Percentiles rank a stretch among this genome's conserved stretches.
Conservation (phyloP, 1,140 invertebrate genomes). For the Phocides pigmalion region DNA sequence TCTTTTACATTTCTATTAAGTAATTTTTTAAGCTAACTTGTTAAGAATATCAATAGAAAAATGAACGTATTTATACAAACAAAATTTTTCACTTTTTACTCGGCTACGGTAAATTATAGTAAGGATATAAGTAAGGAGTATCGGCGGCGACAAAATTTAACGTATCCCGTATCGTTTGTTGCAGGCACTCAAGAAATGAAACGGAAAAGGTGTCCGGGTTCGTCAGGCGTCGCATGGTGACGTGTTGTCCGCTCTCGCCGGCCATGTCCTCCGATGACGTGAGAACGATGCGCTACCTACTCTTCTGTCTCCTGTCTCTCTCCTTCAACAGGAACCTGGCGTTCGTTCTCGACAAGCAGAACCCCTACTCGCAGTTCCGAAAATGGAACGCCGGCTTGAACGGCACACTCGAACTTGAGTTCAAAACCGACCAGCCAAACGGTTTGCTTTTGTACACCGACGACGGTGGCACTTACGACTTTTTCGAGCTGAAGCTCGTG, state of each 20-base stretch:
- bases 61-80: too few species aligned
- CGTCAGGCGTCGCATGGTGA: slow-evolving; percentile 63
- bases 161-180: too few species aligned
- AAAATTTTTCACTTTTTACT: too few species aligned
- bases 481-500: slow-evolving; percentile 97
- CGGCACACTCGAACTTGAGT: slow-evolving; percentile 95
- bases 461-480: slow-evolving; percentile 96
- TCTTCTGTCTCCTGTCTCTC: slow-evolving; percentile 71
- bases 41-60: too few species aligned
- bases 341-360: slow-evolving; percentile 92
- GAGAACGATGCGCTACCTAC: slow-evolving; percentile 69
- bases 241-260: slow-evolving; percentile 41
- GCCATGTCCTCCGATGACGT: slow-evolving; percentile 58
- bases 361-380: slow-evolving; percentile 94
- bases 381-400: slow-evolving; percentile 95
- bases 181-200: slow-evolving; percentile 72
- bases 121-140: too few species aligned
- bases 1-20: too few species aligned
- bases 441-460: slow-evolving; percentile 96
- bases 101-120: too few species aligned
- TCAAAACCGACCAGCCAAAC: slow-evolving; percentile 95
- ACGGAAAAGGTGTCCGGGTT: slow-evolving; percentile 63
- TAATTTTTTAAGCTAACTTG: too few species aligned
- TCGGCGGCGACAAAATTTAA: too few species aligned
- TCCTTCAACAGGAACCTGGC: slow-evolving; percentile 73